Base-by-base conservation (phyloP, 2,113 vertebrate species). In the Grammomys dolichurus region DNA sequence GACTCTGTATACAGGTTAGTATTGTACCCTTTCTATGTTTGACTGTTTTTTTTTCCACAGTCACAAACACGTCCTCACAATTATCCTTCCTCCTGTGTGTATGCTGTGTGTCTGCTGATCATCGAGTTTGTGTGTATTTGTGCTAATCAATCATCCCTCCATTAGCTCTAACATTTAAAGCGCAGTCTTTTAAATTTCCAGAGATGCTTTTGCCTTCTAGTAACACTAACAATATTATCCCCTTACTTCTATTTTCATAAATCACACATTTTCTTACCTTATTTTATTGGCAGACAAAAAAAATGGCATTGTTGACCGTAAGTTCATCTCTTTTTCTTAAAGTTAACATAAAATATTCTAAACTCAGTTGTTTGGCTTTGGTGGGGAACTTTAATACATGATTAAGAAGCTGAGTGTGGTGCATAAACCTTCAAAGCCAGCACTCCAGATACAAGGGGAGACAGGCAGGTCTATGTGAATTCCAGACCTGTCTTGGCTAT, bases 51-150 rank as follows among this genome's bases (percentile, higher is more conserved):
- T 51, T 36, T 56, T 7, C 5, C 8, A 1, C 4, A 5, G 3
- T 12, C 11, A 4, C 19, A 10, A 28, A 86, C 31, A n/a, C 3
- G 3, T 19, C 4, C 1, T 5, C 3, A 8, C 14, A 16, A 3
- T 5, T 9, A 0, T 19, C 0, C 9, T 24, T 72, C 22, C 60
- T 78, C 19, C 48, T 24, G 9, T 28, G 4, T 4, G 16, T 33
- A 5, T 5, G 19, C 11, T 51, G 1, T 16, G 6, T 10, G 2
- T 51, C 43, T 80, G 54, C 14, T 19, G 63, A 17, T 13, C 5
- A 2, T 22, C 4, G 1, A 0, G 0, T 1, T 7, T 51, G 1
- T 24, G 3, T 11, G 0, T 5, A 3, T 19, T 51, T 70, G 33
- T 6, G 33, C 9, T 73, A 51, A 84, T 3, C 12, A 36, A 1